A percentile compares a stretch with the other conserved stretches of the same genome.
phyloP scores from a whole-genome alignment of 2,113 vertebrate genomes.

The Bufo gargarizans region DNA sequence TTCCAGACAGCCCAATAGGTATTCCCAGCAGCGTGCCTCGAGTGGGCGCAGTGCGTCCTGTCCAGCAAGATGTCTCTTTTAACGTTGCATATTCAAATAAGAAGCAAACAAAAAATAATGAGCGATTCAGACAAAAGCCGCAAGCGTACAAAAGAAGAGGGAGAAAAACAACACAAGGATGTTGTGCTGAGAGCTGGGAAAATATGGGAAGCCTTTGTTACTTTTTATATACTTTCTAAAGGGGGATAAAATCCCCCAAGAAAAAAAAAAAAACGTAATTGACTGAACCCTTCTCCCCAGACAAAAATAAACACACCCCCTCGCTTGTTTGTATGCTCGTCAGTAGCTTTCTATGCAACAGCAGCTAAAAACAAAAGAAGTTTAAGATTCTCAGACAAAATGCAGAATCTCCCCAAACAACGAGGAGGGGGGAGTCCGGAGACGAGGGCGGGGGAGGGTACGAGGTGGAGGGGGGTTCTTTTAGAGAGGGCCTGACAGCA shows the following conservation, averaged over 20 bases:
- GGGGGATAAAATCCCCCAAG: conserved; percentile 70
- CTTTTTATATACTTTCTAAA: conserved; percentile 63
- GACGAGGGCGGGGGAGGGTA: conserved; percentile 60
- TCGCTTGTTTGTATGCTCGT: conserved; percentile 90
- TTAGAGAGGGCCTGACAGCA: conserved; percentile 84
- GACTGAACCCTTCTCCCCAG: conserved; percentile 76
- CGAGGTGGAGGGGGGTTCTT: conserved; percentile 72
- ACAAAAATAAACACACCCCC: conserved; percentile 89
- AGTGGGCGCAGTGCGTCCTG: not conserved
- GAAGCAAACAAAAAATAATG: conserved; percentile 29
- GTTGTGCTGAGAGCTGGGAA: conserved; percentile 39
- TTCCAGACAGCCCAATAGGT: not conserved
- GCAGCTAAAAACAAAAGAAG: conserved; percentile 95
- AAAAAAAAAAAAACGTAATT: conserved; percentile 70
- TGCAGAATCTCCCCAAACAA: conserved; percentile 85
- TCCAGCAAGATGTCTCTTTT: conserved; percentile 18
- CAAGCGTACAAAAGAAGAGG: not conserved
- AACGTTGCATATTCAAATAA: conserved; percentile 14
- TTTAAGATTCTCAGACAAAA: conserved; percentile 86
- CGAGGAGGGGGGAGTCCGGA: conserved; percentile 67
- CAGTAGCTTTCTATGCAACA: conserved; percentile 85
- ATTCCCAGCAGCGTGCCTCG: not conserved
- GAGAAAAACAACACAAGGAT: not conserved
- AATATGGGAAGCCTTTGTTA: conserved; percentile 47
- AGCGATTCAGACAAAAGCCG: not conserved